Percentiles rank a stretch among this genome's conserved stretches.
These are phyloP conservation scores for Magallana nippona DNA, from an alignment of 2,888 invertebrate species.

Conservation along the genomic window DNA sequence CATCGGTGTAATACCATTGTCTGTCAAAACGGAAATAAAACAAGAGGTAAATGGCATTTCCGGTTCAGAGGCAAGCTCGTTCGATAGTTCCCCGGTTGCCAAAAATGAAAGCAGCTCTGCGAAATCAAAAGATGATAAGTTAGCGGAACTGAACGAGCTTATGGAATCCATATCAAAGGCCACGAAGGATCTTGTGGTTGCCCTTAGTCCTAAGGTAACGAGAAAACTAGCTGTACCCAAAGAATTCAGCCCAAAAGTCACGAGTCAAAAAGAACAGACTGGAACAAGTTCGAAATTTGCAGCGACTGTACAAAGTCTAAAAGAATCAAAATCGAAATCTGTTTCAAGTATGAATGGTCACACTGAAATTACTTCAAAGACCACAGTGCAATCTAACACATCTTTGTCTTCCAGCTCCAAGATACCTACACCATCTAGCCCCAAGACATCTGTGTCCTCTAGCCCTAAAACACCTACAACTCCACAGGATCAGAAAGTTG, in stretches of 20 bases:
- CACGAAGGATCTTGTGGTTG: background rate
- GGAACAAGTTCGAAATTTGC: background rate
- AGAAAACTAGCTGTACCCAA: background rate
- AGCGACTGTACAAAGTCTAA: background rate
- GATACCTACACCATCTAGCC: background rate
- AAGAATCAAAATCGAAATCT: background rate
- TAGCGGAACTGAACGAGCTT: background rate
- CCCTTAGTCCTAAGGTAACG: background rate
- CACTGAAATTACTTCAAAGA: background rate
- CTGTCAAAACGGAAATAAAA: slow-evolving; percentile 14
- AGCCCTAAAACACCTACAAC: too few species aligned
- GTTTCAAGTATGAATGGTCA: background rate
- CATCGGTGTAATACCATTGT: background rate
- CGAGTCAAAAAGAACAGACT: background rate
- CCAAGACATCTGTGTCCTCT: too few species aligned
- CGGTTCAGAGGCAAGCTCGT: background rate
- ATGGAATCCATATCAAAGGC: slow-evolving; percentile 19
- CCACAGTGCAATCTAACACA: background rate
- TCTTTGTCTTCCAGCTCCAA: background rate
- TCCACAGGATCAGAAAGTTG: too few species aligned
- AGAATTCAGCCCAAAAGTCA: background rate
- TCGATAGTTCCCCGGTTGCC: background rate
- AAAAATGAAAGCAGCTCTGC: background rate
- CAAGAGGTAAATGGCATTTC: background rate
- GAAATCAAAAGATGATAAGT: slow-evolving; percentile 1